Percentiles rank a stretch among this genome's conserved stretches.
These are phyloP conservation scores for Marcusenius ussheri DNA, from an alignment of 2,113 vertebrate species.

Conservation along the genomic window DNA sequence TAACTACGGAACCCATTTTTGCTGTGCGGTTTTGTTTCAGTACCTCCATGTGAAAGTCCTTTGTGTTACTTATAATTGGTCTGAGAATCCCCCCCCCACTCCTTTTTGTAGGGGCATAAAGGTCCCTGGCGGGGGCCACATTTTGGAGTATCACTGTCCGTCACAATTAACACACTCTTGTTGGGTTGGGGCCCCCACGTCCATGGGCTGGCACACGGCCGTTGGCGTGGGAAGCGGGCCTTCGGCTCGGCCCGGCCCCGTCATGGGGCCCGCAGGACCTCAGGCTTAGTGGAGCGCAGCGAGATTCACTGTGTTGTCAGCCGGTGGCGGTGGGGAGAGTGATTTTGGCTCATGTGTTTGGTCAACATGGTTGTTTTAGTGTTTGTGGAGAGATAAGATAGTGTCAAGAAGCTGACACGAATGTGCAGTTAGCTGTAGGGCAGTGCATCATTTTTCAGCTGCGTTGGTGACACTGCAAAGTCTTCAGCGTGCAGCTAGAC, in stretches of 20 bases:
- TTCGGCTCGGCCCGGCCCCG: too few species aligned
- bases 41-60: not conserved
- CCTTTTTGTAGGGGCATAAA: not conserved
- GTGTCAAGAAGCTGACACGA: not conserved
- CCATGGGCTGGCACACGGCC: not conserved
- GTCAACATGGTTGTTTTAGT: not conserved
- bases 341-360: not conserved
- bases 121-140: not conserved
- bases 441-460: conserved; percentile 22
- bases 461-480: not conserved
- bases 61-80: conserved; percentile 6
- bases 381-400: not conserved
- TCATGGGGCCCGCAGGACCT: not conserved
- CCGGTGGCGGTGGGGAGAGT: not conserved
- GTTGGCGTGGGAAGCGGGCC: not conserved
- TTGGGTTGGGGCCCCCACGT: not conserved
- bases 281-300: not conserved
- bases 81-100: not conserved
- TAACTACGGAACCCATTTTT: not conserved
- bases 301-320: not conserved
- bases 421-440: conserved; percentile 13
- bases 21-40: not conserved
- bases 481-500: not conserved
- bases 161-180: not conserved
- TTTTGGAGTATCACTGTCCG: not conserved